Base-by-base conservation (phyloP, 2,888 invertebrate species). In the Lycaena phlaeas region DNA sequence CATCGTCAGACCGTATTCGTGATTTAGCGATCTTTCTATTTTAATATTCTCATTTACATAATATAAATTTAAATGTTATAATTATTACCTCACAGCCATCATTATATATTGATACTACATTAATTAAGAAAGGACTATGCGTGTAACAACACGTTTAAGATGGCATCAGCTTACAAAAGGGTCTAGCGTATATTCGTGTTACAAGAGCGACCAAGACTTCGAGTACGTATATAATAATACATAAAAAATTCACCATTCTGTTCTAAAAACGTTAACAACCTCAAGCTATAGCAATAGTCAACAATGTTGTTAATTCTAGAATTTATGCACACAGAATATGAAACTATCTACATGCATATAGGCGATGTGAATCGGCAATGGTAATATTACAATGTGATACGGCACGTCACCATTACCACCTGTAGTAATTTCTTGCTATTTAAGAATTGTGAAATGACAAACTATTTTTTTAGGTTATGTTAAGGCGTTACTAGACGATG, bases 211-310 rank as follows among this genome's bases (percentile, higher is more conserved):
- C 61, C 68, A 68, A 73, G 68, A 68, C 59, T 56, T 61, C 58
- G 53, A 61, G 61, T 65, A 67, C 61, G 61, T 66, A 54, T 66
- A 66, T 77, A 22, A 22, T 22, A 73, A 66, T 81, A 81, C 78
- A 82, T 79, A 79, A 79, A 79, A 82, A 78, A 73, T 72, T 75
- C 76, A 73, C 67, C 70, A 65, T 76, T 70, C 67, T 75, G 72
- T 77, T 79, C 84, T 84, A 82, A 77, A 81, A 82, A 78, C 77
- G 72, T 74, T 76, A 84, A 84, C 84, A 84, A 82, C 77, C 78
- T 81, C 82, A 84, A 82, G 84, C 84, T 81, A 82, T 78, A 84
- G 84, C 82, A 84, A 79, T 82, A 84, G 81, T 84, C 82, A 84
- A 84, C 84, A 84, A 84, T 84, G 77, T 75, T 79, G 81, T 75